phyloP scores from a whole-genome alignment of 1,140 invertebrate species.

The Philotrypesis tridentata region DNA sequence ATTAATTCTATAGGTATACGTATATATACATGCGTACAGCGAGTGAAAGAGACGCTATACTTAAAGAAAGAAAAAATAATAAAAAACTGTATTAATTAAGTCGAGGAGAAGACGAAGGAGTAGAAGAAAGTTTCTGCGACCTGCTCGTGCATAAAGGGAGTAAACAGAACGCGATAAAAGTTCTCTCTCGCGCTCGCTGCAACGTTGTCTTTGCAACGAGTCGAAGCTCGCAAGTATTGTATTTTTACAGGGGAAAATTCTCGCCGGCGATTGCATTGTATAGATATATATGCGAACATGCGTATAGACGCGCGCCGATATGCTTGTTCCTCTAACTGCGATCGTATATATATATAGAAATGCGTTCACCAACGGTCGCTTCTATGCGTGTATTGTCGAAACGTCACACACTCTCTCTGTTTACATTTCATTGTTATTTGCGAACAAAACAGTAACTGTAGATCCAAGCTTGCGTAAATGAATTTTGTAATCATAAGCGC shows the following conservation, averaged over 20 bases:
- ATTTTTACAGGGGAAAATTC: slow-evolving; percentile 31
- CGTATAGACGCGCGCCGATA: neutral
- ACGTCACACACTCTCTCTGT: too few relatives aligned
- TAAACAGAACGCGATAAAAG: neutral
- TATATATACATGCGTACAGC: too few relatives aligned
- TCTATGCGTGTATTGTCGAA: too few relatives aligned
- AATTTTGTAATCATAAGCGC: too few relatives aligned
- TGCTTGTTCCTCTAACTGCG: too few relatives aligned
- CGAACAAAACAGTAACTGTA: too few relatives aligned
- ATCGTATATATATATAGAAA: too few relatives aligned
- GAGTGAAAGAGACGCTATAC: neutral
- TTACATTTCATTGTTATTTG: too few relatives aligned
- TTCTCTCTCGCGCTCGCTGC: neutral
- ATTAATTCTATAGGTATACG: neutral
- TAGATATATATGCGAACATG: neutral
- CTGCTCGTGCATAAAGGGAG: neutral
- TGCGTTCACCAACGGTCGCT: too few relatives aligned
- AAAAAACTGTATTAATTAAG: neutral
- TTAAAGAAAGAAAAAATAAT: neutral
- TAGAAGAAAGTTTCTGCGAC: neutral
- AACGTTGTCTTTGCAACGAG: neutral
- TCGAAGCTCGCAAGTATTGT: neutral
- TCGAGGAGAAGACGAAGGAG: neutral
- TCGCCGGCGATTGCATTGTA: neutral
- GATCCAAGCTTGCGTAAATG: too few relatives aligned